Base-by-base conservation (phyloP, 2,113 vertebrate species). In the Brachypodius melanocephalos region DNA sequence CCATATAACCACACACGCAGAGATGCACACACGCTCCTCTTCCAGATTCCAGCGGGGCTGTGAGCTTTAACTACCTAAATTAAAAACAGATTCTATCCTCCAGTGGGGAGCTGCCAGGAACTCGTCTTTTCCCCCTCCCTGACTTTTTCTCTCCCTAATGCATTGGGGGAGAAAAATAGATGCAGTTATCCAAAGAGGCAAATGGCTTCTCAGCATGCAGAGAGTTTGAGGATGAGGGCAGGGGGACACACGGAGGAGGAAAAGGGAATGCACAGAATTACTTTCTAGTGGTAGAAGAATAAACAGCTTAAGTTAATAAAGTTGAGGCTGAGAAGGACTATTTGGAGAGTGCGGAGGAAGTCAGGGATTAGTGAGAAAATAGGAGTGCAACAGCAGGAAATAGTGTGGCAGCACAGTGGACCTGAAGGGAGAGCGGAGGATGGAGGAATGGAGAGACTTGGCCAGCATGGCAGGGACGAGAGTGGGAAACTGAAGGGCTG, bases 31-130 rank as follows among this genome's bases (percentile, higher is more conserved):
- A 67, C 32, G 16, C 69, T 93, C 36, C 67, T 93, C 72, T 89
- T 85, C 89, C 93, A 91, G 89, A 87, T 86, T 96, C 92, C 96
- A 95, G 76, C 14, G 0, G 78, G 83, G 76, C 90, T 87, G 78
- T 0, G 21, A 92, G 85, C 95, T 96, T 96, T 92, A 97, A 91
- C 94, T 93, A 90, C 88, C 93, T 92, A 96, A 97, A 97, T 97
- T 90, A 95, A 96, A 96, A 96, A 15, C 97, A 97, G 95, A 97
- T 81, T 87, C 8, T 2, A 29, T 81, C 43, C 77, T 92, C 71
- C 14, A 7, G 86, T 67, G 85, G 54, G 92, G 87, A 96, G 52
- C 34, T 79, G 93, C 88, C 94, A 81, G 62, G 46, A 95, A 72
- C 84, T 88, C 5, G 2, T 22, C 55, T 62, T 62, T 46, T 31